These are phyloP conservation scores for Aythya baeri DNA, from an alignment of 2,113 vertebrate species.

Conservation along the genomic window DNA sequence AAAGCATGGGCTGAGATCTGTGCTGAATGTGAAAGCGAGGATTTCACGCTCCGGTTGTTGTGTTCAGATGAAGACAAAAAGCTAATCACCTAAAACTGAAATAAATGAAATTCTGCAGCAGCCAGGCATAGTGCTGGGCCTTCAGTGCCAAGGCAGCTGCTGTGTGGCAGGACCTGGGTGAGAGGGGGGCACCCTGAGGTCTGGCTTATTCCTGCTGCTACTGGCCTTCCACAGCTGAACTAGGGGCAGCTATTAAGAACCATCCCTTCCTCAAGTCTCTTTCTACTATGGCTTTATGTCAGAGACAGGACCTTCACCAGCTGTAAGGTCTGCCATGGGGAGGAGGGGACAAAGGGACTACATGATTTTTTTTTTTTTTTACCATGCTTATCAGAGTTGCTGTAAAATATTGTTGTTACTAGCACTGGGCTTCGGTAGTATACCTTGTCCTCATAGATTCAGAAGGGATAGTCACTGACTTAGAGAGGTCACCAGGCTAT, in stretches of 20 bases:
- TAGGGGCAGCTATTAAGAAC: neutral
- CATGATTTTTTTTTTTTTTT: neutral
- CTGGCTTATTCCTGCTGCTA: neutral
- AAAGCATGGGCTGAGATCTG: neutral
- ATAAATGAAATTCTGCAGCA: neutral
- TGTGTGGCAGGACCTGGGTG: neutral
- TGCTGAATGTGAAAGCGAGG: neutral
- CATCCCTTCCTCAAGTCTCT: neutral
- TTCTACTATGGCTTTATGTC: neutral
- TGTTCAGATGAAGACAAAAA: neutral
- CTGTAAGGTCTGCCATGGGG: neutral
- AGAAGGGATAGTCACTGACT: neutral
- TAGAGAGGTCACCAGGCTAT: fast-evolving
- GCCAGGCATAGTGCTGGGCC: neutral
- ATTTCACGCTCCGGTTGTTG: neutral
- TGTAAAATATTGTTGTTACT: neutral
- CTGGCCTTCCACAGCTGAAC: neutral
- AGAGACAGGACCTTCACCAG: neutral
- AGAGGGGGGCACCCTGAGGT: fast-evolving
- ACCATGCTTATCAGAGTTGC: neutral
- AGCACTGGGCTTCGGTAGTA: neutral
- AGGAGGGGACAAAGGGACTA: neutral
- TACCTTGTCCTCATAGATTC: neutral
- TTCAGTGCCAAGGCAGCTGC: neutral
- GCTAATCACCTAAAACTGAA: neutral